These are phyloP conservation scores for Drosophila rubida DNA, from an alignment of 2,888 invertebrate genomes.

Conservation along the genomic window DNA sequence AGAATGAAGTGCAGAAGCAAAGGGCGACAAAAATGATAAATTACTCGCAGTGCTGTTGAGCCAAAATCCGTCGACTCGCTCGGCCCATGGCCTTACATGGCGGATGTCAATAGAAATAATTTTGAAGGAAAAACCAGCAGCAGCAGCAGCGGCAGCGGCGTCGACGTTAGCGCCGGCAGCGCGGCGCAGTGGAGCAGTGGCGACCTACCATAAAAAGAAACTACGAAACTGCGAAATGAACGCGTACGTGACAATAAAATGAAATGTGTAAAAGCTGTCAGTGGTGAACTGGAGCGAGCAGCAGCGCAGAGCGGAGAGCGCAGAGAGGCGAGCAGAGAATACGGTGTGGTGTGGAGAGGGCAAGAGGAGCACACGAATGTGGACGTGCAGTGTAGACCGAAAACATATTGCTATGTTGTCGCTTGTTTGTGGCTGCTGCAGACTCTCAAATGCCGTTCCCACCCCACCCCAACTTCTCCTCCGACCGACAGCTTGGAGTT, in stretches of 20 bases:
- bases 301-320: neutral
- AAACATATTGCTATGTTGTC: slow-evolving; percentile 56
- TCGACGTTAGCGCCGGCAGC: too few relatives aligned
- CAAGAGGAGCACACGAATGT: neutral
- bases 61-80: slow-evolving; percentile 15
- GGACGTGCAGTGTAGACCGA: slow-evolving; percentile 34
- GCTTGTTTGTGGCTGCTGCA: slow-evolving; percentile 50
- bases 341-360: neutral
- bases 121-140: slow-evolving; percentile 54
- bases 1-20: neutral
- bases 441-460: slow-evolving; percentile 5
- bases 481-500: slow-evolving; percentile 1
- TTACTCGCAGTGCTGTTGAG: slow-evolving; percentile 19
- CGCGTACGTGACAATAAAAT: slow-evolving; percentile 81
- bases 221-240: slow-evolving; percentile 53
- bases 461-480: slow-evolving; percentile 7
- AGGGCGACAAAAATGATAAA: slow-evolving; percentile 13
- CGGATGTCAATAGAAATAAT: slow-evolving; percentile 61
- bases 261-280: slow-evolving; percentile 73
- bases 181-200: slow-evolving; percentile 19
- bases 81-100: slow-evolving; percentile 58
- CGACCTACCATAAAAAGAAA: slow-evolving; percentile 72
- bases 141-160: neutral
- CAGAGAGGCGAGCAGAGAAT: neutral
- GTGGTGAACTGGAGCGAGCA: slow-evolving; percentile 31